phyloP scores from a whole-genome alignment of 2,113 vertebrate species.

The Gymnorhina tibicen region DNA sequence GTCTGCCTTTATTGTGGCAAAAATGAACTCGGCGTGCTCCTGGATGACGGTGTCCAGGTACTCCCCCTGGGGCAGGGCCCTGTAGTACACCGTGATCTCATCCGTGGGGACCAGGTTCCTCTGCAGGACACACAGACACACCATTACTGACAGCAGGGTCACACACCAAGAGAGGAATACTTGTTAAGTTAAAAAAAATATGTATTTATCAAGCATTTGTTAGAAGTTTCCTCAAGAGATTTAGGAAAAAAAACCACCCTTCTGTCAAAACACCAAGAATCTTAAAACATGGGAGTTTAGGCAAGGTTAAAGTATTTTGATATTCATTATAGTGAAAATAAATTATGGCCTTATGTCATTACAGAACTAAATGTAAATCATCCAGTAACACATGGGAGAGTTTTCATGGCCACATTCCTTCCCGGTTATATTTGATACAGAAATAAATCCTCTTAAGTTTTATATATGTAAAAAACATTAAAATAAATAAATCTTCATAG shows the following conservation, averaged over 20 bases:
- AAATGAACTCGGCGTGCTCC: constrained; percentile 88
- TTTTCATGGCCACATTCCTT: neutral
- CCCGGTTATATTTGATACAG: neutral
- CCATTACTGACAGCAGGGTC: neutral
- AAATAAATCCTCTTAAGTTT: neutral
- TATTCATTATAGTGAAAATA: neutral
- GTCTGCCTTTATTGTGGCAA: constrained; percentile 89
- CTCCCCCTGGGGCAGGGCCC: constrained; percentile 75
- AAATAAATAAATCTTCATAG: neutral
- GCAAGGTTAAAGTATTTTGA: neutral
- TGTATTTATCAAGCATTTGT: neutral
- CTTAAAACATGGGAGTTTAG: neutral
- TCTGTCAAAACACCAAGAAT: neutral
- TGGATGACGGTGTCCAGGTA: constrained; percentile 88
- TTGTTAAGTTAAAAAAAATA: neutral
- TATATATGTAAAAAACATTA: neutral
- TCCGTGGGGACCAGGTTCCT: constrained; percentile 91
- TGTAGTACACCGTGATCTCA: constrained; percentile 89
- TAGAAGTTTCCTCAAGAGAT: neutral
- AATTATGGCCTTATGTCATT: neutral
- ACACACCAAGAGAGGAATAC: neutral
- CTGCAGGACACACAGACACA: constrained; percentile 56
- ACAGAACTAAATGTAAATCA: neutral
- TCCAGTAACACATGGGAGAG: neutral
- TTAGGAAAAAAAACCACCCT: neutral